These are phyloP conservation scores for Dasyprocta punctata DNA, from an alignment of 2,113 vertebrate genomes.

Conservation along the genomic window DNA sequence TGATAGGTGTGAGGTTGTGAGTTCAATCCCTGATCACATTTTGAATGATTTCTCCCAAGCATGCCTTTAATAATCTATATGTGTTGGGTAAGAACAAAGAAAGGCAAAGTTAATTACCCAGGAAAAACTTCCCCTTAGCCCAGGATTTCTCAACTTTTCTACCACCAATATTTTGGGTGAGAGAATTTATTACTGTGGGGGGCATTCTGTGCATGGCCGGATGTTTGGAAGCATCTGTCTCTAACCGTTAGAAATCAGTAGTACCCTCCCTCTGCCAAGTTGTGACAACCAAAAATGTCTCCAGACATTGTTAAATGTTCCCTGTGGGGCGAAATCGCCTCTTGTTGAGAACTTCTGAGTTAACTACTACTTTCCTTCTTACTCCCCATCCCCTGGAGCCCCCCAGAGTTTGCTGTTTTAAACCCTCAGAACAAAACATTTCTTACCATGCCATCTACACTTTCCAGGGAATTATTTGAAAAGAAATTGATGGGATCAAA, in stretches of 20 bases:
- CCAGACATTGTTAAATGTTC: slow-evolving; percentile 37
- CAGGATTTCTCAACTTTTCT: slow-evolving; percentile 28
- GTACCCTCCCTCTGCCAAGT: not conserved
- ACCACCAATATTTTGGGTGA: not conserved
- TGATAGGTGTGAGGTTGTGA: no score
- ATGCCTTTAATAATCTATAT: slow-evolving; percentile 69
- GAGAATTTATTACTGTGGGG: not conserved
- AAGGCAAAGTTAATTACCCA: slow-evolving; percentile 70
- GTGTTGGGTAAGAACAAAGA: slow-evolving; percentile 72
- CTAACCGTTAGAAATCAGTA: slow-evolving; percentile 6
- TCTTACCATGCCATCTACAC: not conserved
- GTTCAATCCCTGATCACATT: no score
- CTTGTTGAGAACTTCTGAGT: not conserved
- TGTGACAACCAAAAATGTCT: slow-evolving; percentile 18
- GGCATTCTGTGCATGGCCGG: not conserved
- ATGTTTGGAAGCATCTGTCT: not conserved
- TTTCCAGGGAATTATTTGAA: slow-evolving; percentile 47
- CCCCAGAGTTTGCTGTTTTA: slow-evolving; percentile 27
- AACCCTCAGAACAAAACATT: slow-evolving; percentile 29
- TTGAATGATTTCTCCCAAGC: slow-evolving; percentile 82
- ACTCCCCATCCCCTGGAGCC: not conserved
- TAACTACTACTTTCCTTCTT: slow-evolving; percentile 18
- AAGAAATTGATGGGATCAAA: slow-evolving; percentile 38
- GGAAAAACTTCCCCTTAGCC: slow-evolving; percentile 68
- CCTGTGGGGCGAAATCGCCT: not conserved